phyloP scores from a whole-genome alignment of 2,113 vertebrate genomes.

The Ctenomys sociabilis region DNA sequence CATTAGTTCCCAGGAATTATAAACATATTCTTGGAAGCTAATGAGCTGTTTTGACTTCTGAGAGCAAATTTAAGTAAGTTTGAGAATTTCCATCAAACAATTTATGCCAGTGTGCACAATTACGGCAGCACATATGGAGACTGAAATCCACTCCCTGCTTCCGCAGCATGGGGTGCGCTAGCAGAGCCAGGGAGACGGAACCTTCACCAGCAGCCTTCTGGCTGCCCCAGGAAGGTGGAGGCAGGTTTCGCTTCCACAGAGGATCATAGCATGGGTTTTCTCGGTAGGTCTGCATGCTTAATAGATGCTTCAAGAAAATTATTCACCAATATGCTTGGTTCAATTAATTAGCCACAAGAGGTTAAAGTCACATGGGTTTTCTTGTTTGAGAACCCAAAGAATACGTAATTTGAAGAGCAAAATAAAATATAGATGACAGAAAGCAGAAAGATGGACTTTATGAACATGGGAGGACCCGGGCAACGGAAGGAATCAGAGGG shows the following conservation, averaged over 20 bases:
- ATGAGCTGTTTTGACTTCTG: constrained; percentile 67
- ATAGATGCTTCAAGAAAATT: constrained; percentile 43
- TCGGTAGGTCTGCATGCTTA: neutral
- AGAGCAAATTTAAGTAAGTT: constrained; percentile 69
- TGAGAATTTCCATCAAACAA: constrained; percentile 47
- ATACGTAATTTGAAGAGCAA: neutral
- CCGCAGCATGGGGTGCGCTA: neutral
- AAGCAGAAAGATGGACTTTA: neutral
- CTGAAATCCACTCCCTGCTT: neutral
- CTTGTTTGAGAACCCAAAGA: neutral
- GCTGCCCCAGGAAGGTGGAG: neutral
- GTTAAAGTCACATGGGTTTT: neutral
- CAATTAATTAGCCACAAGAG: neutral
- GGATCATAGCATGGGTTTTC: neutral
- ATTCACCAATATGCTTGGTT: neutral
- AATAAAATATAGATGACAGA: neutral
- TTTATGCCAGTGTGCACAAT: constrained; percentile 57
- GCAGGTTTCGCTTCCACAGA: neutral
- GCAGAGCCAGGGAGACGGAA: neutral
- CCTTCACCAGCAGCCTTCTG: neutral
- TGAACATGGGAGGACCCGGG: neutral
- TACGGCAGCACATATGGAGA: constrained; percentile 32
- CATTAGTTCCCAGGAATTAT: constrained; percentile 60
- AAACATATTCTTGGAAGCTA: constrained; percentile 55
- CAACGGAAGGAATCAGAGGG: neutral